Evolutionary conservation across 2,888 invertebrate genomes (phyloP).

Genomic region (Phaonia tiefii): DNA sequence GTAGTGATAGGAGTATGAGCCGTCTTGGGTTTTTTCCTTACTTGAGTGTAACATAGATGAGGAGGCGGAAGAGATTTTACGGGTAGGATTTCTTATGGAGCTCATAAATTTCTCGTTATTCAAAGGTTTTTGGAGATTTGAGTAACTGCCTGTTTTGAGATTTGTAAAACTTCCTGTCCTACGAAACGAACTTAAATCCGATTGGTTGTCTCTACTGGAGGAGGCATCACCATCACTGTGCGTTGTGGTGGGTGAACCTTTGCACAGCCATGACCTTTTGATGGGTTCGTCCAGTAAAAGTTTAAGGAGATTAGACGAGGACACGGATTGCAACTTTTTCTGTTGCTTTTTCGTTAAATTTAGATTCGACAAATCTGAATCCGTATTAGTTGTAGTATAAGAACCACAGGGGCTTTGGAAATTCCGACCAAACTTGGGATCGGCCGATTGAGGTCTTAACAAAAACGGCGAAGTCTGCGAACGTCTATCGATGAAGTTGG

Average conservation of each 20-base stretch:
- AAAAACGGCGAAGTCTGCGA: constrained; percentile 76
- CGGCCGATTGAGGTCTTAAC: constrained; percentile 79
- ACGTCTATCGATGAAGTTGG: constrained; percentile 76
- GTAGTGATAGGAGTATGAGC: constrained; percentile 14
- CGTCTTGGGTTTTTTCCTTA: constrained; percentile 36
- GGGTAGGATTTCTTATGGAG: constrained; percentile 39
- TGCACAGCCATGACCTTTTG: constrained; percentile 81
- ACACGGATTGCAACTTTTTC: constrained; percentile 72
- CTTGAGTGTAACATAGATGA: constrained; percentile 50
- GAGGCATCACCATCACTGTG: constrained; percentile 69
- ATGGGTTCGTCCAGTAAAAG: constrained; percentile 79
- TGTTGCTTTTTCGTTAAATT: constrained; percentile 69
- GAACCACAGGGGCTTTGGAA: constrained; percentile 67
- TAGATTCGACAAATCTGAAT: constrained; percentile 68
- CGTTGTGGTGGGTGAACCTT: constrained; percentile 60
- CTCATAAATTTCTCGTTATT: constrained; percentile 55
- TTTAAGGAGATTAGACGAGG: constrained; percentile 79
- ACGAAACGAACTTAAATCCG: constrained; percentile 71
- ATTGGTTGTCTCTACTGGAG: constrained; percentile 75
- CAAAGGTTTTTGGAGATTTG: constrained; percentile 62
- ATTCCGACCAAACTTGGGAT: constrained; percentile 75
- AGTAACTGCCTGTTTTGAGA: constrained; percentile 67
- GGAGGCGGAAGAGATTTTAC: constrained; percentile 55
- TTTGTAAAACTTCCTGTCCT: constrained; percentile 68
- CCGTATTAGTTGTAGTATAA: constrained; percentile 67